These are phyloP conservation scores for Puntigrus tetrazona DNA, from an alignment of 2,113 vertebrate genomes.

Conservation along the genomic window DNA sequence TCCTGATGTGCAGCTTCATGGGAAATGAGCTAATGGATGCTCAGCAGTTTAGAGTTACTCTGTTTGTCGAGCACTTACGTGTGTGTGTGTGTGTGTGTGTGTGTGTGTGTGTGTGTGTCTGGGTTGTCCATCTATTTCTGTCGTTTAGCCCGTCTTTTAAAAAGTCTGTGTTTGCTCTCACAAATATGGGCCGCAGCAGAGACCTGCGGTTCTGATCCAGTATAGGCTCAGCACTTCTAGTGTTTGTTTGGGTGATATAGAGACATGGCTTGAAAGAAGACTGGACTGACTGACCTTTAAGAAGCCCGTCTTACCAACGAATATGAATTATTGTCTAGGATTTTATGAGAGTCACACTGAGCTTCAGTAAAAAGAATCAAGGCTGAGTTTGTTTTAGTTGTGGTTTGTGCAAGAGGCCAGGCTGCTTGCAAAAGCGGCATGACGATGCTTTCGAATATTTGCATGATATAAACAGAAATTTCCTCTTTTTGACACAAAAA, in stretches of 20 bases:
- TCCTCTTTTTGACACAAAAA: not conserved
- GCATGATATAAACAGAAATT: slow-evolving; percentile 12
- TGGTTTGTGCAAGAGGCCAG: not conserved
- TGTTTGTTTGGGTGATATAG: slow-evolving; percentile 6
- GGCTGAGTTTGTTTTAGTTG: not conserved
- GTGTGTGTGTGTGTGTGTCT: slow-evolving; percentile 26
- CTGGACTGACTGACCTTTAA: slow-evolving; percentile 14
- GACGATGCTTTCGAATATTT: not conserved
- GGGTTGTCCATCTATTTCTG: slow-evolving; percentile 9
- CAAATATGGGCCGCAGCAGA: slow-evolving; percentile 62
- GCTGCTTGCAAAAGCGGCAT: not conserved
- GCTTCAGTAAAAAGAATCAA: not conserved
- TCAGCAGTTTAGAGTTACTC: slow-evolving; percentile 67
- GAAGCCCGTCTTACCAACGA: not conserved
- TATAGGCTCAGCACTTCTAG: slow-evolving; percentile 2
- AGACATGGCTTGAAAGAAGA: not conserved
- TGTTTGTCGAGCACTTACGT: slow-evolving; percentile 27
- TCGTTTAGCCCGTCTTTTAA: not conserved
- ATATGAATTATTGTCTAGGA: not conserved
- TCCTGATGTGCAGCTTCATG: slow-evolving; percentile 65
- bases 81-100: not conserved
- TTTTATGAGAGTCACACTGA: not conserved
- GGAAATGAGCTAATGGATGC: slow-evolving; percentile 67
- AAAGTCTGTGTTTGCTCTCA: slow-evolving; percentile 56
- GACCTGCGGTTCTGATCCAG: slow-evolving; percentile 32